Evolutionary conservation across 2,797 vertebrate species (phyloP).

Genomic region (Enteromius fasciolatus): DNA sequence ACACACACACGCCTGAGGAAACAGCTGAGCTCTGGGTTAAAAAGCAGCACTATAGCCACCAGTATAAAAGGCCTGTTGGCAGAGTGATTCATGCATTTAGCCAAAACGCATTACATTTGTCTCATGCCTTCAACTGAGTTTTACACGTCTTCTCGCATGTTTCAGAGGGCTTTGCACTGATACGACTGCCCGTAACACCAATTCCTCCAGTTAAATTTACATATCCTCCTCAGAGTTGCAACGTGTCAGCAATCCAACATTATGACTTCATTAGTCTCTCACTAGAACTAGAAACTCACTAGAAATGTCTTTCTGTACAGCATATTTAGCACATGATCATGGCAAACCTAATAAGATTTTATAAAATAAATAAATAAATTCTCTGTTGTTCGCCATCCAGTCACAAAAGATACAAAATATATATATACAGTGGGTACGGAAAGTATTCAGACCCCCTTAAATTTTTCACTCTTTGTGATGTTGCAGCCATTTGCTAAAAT

Average conservation of each 20-base stretch:
- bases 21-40: conserved; percentile 52
- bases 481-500: too few species aligned
- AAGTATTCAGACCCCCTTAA: too few species aligned
- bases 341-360: not conserved
- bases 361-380: not conserved
- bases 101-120: conserved; percentile 58
- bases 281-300: not conserved
- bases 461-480: too few species aligned
- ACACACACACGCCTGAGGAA: conserved; percentile 55
- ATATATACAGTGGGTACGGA: too few species aligned
- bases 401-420: not conserved
- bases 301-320: not conserved
- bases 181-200: conserved; percentile 32
- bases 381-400: not conserved
- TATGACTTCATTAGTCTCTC: conserved; percentile 21
- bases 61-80: conserved; percentile 50
- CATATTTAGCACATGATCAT: not conserved
- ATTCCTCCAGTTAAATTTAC: conserved; percentile 43
- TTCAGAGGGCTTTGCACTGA: conserved; percentile 59
- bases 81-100: conserved; percentile 56
- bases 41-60: conserved; percentile 45
- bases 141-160: conserved; percentile 46
- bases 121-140: conserved; percentile 55
- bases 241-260: not conserved
- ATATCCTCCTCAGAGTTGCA: conserved; percentile 25